These are phyloP conservation scores for Rhimphoctona megacephalus DNA, from an alignment of 2,888 invertebrate genomes.

Conservation along the genomic window DNA sequence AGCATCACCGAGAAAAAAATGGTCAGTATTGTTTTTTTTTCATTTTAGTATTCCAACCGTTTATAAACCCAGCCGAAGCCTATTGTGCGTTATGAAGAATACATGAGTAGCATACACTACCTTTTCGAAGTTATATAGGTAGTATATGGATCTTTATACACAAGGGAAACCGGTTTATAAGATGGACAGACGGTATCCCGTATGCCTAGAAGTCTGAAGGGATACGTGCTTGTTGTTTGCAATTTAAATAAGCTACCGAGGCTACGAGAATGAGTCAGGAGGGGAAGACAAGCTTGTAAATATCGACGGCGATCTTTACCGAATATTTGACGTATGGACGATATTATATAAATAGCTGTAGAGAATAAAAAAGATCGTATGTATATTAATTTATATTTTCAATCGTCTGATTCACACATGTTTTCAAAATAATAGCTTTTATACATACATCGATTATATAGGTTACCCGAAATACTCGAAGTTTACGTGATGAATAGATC, in stretches of 20 bases:
- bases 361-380: conserved; percentile 12
- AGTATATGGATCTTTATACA: background rate
- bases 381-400: background rate
- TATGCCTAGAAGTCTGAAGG: conserved; percentile 48
- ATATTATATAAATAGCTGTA: conserved; percentile 4
- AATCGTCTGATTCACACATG: background rate
- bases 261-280: conserved; percentile 59
- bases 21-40: background rate
- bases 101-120: conserved; percentile 12
- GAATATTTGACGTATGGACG: background rate
- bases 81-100: conserved; percentile 13
- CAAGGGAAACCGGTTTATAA: conserved; percentile 60
- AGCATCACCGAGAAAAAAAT: background rate
- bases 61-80: background rate
- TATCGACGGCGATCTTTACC: background rate
- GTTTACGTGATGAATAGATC: background rate
- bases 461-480: background rate
- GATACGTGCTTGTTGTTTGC: conserved; percentile 59
- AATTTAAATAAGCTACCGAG: conserved; percentile 63
- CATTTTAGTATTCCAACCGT: background rate
- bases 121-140: conserved; percentile 5
- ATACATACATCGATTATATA: background rate
- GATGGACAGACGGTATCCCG: conserved; percentile 56
- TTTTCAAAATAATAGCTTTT: background rate
- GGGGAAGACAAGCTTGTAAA: conserved; percentile 34